Conservation (phyloP, 2,888 invertebrate genomes). For the Hesperia comma region DNA sequence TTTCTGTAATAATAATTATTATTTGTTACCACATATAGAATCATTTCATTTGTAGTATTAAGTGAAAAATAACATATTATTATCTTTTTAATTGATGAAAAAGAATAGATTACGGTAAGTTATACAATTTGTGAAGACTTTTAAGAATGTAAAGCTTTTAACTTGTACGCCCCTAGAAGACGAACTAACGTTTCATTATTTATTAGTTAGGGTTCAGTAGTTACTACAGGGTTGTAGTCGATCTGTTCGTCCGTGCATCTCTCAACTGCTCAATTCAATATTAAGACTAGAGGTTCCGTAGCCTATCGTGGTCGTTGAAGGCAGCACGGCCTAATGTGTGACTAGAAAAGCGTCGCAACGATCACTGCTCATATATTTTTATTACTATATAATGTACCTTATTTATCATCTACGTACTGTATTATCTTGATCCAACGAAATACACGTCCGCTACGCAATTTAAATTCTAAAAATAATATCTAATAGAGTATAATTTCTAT, state of each 20-base stretch:
- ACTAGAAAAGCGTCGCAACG: slow-evolving; percentile 45
- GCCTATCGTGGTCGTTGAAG: slow-evolving; percentile 64
- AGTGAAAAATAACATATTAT: slow-evolving; percentile 56
- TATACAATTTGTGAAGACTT: slow-evolving; percentile 79
- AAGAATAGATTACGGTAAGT: slow-evolving; percentile 69
- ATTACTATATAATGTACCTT: slow-evolving; percentile 31
- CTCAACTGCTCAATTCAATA: slow-evolving; percentile 78
- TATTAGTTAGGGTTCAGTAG: slow-evolving; percentile 74
- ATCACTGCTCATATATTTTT: slow-evolving; percentile 43
- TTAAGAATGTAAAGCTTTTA: slow-evolving; percentile 76
- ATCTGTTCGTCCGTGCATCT: slow-evolving; percentile 80
- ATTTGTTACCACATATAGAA: slow-evolving; percentile 48
- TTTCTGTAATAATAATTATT: slow-evolving; percentile 44
- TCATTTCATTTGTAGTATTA: slow-evolving; percentile 61
- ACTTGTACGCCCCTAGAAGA: slow-evolving; percentile 74
- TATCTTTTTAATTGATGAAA: slow-evolving; percentile 62
- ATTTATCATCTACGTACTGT: slow-evolving; percentile 24
- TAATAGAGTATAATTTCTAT: slow-evolving; percentile 21
- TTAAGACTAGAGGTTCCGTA: slow-evolving; percentile 68
- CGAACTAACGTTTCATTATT: slow-evolving; percentile 62
- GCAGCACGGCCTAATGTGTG: slow-evolving; percentile 65
- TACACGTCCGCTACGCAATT: slow-evolving; percentile 35
- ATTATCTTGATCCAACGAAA: slow-evolving; percentile 34
- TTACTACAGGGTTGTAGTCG: slow-evolving; percentile 75
- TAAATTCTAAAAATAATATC: slow-evolving; percentile 30